Evolutionary conservation across 2,888 invertebrate species (phyloP), one percentile per base, ranked within the genome.

Genomic region (Caenorhabditis sp.): DNA sequence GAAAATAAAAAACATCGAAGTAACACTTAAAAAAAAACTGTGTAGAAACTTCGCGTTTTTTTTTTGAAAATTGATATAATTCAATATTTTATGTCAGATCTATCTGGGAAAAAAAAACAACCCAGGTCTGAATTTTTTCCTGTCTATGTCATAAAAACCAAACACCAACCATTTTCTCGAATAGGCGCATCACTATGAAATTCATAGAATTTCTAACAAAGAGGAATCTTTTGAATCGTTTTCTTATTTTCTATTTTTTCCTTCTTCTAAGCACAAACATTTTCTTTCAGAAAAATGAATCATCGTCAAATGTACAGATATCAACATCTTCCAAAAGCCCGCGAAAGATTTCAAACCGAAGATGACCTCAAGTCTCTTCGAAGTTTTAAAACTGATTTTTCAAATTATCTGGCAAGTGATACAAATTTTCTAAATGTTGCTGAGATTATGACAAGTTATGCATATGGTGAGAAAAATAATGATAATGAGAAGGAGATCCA

Each of bases 401-500:
- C 77, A 3, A 77, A 76, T 21, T 81, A 81, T 70, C 58, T 82
- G 36, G 79, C 82, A 1, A 70, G 75, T 59, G 82, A 82, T 43
- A 82, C 82, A 1, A 78, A 82, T 59, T 72, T 81, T 49, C 53
- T 82, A n/a, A 70, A 70, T 31, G 79, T 74, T 0, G 71, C 80
- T 0, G 79, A 78, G 52, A 81, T 82, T 20, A 70, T 79, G 69
- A 76, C 77, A 23, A 70, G 67, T 0, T 80, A 72, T 59, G 72
- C 67, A 12, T 78, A 82, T 59, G 82, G 81, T 14, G 82, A 82
- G 38, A 73, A 70, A 43, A 77, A 75, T 59, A 82, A 82, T 60
- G 76, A 77, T 49, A 79, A 82, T 58, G 77, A 81, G 20, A 82
- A 82, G 49, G 82, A 79, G 43, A 50, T 79, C 20, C 81, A 84